These are phyloP conservation scores for Polydrusus pterygomalis DNA, from an alignment of 2,888 invertebrate genomes.

Conservation along the genomic window DNA sequence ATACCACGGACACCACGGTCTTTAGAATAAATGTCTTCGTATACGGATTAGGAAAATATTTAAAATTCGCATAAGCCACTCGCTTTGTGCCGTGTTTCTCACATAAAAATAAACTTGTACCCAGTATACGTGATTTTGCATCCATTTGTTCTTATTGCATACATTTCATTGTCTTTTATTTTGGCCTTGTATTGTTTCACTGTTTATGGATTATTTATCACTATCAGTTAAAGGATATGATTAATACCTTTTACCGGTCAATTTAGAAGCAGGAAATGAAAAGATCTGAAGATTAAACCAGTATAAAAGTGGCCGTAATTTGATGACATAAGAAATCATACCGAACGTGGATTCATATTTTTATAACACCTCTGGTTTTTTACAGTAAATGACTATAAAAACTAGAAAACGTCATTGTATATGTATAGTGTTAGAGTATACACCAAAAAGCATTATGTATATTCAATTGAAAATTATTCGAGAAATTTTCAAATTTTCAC, in stretches of 20 bases:
- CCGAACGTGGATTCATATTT: too few relatives aligned
- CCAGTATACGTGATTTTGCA: slow-evolving; percentile 34
- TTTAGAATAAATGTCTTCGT: slow-evolving; percentile 44
- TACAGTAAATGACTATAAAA: too few relatives aligned
- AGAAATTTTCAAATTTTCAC: too few relatives aligned
- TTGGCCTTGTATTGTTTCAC: slow-evolving; percentile 19
- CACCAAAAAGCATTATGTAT: too few relatives aligned
- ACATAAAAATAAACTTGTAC: slow-evolving; percentile 52
- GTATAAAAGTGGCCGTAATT: too few relatives aligned
- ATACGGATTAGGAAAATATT: slow-evolving; percentile 41
- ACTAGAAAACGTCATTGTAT: too few relatives aligned
- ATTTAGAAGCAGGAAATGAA: too few relatives aligned
- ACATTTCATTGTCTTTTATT: slow-evolving; percentile 30
- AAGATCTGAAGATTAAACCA: not conserved
- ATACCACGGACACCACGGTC: slow-evolving; percentile 36
- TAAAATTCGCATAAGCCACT: slow-evolving; percentile 53
- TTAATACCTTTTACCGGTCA: not conserved
- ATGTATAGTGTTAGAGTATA: too few relatives aligned
- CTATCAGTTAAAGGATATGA: not conserved
- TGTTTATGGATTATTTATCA: slow-evolving; percentile 9
- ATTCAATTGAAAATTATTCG: too few relatives aligned
- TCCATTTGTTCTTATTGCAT: slow-evolving; percentile 31
- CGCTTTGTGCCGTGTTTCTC: slow-evolving; percentile 47
- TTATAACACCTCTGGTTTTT: too few relatives aligned
- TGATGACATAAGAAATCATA: too few relatives aligned